Conservation (phyloP, 2,888 invertebrate species). For the Philopedon plagiatum region DNA sequence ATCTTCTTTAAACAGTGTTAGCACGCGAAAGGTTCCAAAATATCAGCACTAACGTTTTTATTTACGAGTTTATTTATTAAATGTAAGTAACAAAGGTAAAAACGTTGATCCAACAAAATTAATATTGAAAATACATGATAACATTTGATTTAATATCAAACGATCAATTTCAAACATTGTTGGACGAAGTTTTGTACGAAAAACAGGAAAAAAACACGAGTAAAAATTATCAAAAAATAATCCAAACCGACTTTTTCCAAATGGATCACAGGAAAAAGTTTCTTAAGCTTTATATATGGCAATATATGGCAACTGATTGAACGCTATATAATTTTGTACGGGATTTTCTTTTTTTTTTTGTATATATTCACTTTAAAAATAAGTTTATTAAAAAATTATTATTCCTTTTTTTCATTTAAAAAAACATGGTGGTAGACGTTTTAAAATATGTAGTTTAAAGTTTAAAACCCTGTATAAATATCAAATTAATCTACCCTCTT, state of each 20-base stretch:
- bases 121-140: constrained; percentile 1
- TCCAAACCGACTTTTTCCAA: not conserved
- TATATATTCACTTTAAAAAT: not conserved
- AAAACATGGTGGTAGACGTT: no score
- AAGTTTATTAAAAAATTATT: not conserved
- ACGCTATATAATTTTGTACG: not conserved
- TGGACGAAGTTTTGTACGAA: not conserved
- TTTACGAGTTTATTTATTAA: no score
- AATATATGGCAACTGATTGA: not conserved
- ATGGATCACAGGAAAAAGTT: not conserved
- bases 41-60: no score
- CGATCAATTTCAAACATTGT: not conserved
- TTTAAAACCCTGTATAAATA: not conserved
- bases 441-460: no score
- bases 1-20: no score
- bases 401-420: no score
- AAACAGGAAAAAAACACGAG: not conserved
- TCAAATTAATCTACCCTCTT: constrained; percentile 12
- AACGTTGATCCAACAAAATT: not conserved
- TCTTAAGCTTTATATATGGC: not conserved
- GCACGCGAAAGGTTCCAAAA: no score
- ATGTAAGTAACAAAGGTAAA: no score
- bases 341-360: not conserved
- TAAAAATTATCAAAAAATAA: constrained; percentile 8
- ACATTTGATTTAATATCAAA: not conserved